phyloP scores from a whole-genome alignment of 2,113 vertebrate genomes.

The Dromiciops gliroides region DNA sequence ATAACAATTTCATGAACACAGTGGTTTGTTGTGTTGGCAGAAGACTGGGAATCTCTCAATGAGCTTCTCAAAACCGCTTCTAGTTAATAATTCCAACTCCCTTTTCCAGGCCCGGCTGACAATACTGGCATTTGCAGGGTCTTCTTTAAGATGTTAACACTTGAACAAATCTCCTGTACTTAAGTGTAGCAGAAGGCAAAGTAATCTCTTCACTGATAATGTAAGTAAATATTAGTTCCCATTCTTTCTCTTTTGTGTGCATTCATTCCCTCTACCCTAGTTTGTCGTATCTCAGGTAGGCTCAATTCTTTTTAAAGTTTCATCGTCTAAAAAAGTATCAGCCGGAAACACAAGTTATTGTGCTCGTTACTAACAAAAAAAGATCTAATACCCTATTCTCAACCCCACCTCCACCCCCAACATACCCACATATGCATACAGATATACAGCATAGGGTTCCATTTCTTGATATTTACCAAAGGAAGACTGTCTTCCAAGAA shows the following conservation, averaged over 20 bases:
- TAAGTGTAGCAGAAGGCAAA: conserved; percentile 5
- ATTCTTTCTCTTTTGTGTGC: not conserved
- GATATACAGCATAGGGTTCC: not conserved
- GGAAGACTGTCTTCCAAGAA: not conserved
- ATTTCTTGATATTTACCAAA: not conserved
- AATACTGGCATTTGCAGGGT: conserved; percentile 38
- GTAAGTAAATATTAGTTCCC: conserved; percentile 63
- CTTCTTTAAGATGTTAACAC: conserved; percentile 24
- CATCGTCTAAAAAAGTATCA: conserved; percentile 16
- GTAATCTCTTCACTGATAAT: conserved; percentile 49
- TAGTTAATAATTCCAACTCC: conserved; percentile 45
- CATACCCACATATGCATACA: not conserved
- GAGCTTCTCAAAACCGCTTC: conserved; percentile 53
- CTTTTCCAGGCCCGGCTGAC: conserved; percentile 50
- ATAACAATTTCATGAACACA: conserved; percentile 49
- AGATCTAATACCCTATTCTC: not conserved
- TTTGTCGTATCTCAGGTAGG: not conserved
- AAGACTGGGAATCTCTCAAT: conserved; percentile 44
- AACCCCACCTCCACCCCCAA: not conserved
- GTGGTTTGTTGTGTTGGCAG: conserved; percentile 36
- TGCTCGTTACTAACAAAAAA: not conserved
- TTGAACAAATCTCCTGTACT: conserved; percentile 20
- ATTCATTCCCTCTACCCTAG: conserved; percentile 46
- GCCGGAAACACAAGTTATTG: conserved; percentile 13
- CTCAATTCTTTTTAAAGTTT: conserved; percentile 11